Evolutionary conservation across 2,113 vertebrate genomes (phyloP), one percentile per base, ranked within the genome.

Genomic region (Amphiprion percula): DNA sequence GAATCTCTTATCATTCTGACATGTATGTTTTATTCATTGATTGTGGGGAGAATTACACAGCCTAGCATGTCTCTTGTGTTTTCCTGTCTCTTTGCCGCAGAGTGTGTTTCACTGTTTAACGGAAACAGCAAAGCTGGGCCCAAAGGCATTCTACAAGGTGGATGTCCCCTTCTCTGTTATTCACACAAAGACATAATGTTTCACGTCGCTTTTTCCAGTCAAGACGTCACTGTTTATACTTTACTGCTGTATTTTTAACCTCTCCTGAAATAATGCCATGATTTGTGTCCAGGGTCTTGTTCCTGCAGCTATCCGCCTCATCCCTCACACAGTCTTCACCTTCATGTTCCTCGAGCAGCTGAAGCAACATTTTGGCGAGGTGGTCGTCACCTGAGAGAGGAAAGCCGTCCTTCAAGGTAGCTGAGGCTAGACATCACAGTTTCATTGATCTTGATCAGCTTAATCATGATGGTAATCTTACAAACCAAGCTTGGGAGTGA

Each of bases 61-160:
- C 55, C 63, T 84, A 68, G 76, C 55, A 8, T 12, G 14, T 58
- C 59, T 60, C 68, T 21, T 61, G 26, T 67, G n/a, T 53, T 49
- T 79, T 60, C 63, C 44, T 91, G 62, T 77, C 74, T 59, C 77
- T 75, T n/a, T 60, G 80, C 83, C 84, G 26, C 79, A 97, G 96
- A 95, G 95, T 0, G 92, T 97, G 3, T 12, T 86, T 16, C 95
- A 96, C 88, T 97, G 96, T 30, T 88, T 95, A 6, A 1, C 90
- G 75, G 96, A 97, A 81, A 97, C 94, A 0, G 95, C 95, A 0
- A 96, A 93, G 82, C 95, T 96, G 0, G 95, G 96, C 37, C 96
- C 93, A 0, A 75, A 93, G 61, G 95, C 94, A 9, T 97, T 98
- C 74, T 97, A 96, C 89, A 97, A 96, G 96, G 96, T 96, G 79